Evolutionary conservation across 2,113 vertebrate species (phyloP), one percentile per base, ranked within the genome.

Genomic region (Thamnaconus septentrionalis): DNA sequence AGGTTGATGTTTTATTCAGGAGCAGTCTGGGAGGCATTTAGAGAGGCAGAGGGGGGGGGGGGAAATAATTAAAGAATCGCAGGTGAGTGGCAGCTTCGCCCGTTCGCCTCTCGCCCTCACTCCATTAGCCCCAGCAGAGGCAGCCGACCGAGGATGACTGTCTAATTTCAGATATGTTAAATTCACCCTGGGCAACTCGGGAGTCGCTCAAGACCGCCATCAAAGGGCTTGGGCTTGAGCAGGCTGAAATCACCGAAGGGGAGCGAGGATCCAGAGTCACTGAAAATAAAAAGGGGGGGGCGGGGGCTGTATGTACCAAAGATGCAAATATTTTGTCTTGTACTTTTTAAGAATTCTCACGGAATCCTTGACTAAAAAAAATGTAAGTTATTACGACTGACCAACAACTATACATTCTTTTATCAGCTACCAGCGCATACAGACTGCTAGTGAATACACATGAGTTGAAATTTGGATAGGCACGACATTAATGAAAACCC

Each of bases 1-100:
- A 0, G 1, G 7, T 54, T 59, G 57, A 79, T 85, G 53, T 83
- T 88, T 82, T 77, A 85, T 87, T 85, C 73, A 85, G 61, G 0
- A 67, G 66, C n/a, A 3, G 63, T 63, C 62, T 5, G 0, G 51
- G 49, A 56, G 69, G 78, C 86, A 84, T 84, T 86, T 82, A 81
- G 65, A 78, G 72, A 72, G 71, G 48, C 48, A 2, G 48, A 31
- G 18, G 2, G 18, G 2, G 18, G 18, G 2, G 2, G 18, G 42
- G 31, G 9, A 54, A 46, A 39, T 8, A 49, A 7, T 45, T n/a
- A 64, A 47, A 40, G 53, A 47, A 63, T 5, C 46, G 73, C 59
- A 78, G 61, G 64, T 74, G 77, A 88, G 64, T 74, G 78, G 69
- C 81, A 75, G 73, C 47, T 75, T 66, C 39, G n/a, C 54, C 69